A percentile compares a stretch with the other conserved stretches of the same genome.
Conservation (phyloP, 2,113 vertebrate species). For the Phocoena sinus region DNA sequence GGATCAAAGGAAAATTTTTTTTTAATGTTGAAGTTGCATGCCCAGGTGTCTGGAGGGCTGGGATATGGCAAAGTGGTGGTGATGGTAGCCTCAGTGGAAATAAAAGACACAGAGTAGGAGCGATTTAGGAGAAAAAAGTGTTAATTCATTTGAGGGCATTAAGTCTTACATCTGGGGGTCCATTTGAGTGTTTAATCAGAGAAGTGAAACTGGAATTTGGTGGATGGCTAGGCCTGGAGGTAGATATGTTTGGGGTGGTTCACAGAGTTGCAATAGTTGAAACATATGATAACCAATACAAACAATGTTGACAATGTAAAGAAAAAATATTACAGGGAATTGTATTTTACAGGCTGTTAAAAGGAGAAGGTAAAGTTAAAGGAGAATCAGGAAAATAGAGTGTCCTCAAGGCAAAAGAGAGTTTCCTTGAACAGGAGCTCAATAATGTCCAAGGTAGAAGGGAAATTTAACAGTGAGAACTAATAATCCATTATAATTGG, state of each 20-base stretch:
- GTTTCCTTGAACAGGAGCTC: background rate
- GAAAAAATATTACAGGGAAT: background rate
- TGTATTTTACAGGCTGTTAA: background rate
- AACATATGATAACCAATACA: background rate
- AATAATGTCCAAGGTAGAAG: background rate
- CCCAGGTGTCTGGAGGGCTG: background rate
- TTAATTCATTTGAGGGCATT: background rate
- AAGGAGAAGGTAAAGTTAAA: background rate
- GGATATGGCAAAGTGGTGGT: fast-evolving
- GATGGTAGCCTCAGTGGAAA: background rate
- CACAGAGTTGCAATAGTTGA: background rate
- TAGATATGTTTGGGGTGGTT: background rate
- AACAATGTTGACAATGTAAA: background rate
- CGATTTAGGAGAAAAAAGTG: background rate
- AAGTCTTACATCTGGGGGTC: background rate
- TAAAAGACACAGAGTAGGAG: background rate
- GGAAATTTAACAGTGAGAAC: background rate
- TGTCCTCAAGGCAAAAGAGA: background rate
- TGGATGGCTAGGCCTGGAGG: background rate
- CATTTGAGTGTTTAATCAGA: background rate
- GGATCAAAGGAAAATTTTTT: background rate
- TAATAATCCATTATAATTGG: background rate
- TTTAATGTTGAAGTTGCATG: background rate
- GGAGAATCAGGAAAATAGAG: background rate
- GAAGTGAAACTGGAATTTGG: background rate